Conservation (phyloP, 1,140 invertebrate genomes). For the Probaryconus sp. region DNA sequence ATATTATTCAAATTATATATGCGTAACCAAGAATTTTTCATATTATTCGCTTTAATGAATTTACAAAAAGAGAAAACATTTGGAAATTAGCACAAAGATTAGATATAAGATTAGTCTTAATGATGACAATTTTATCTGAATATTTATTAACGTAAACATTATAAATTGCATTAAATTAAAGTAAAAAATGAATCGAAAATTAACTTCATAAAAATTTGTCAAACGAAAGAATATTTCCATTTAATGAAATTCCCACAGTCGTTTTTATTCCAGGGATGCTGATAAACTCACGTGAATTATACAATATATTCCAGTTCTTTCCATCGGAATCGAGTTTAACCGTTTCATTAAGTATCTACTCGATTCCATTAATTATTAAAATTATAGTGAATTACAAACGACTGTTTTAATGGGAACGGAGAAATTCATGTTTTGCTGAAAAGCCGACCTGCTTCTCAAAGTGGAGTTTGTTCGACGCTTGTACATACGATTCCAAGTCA, state of each 20-base stretch:
- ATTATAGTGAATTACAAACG: constrained; percentile 5
- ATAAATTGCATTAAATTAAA: too few relatives aligned
- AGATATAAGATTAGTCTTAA: too few relatives aligned
- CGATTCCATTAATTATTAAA: constrained; percentile 25
- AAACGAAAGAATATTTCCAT: too few relatives aligned
- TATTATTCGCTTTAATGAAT: too few relatives aligned
- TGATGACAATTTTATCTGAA: too few relatives aligned
- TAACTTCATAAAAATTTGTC: too few relatives aligned
- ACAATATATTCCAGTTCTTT: neutral
- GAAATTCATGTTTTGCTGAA: constrained; percentile 7
- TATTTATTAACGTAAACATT: too few relatives aligned
- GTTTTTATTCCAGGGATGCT: constrained; percentile 14
- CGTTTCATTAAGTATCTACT: neutral
- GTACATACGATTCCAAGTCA: constrained; percentile 12
- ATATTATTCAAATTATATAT: too few relatives aligned
- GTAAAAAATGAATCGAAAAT: constrained; percentile 27
- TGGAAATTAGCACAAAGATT: too few relatives aligned
- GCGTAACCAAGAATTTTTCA: too few relatives aligned
- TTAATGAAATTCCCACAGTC: constrained; percentile 13
- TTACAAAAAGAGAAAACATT: too few relatives aligned
- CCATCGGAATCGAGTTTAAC: constrained; percentile 2
- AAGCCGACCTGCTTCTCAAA: neutral
- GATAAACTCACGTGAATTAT: constrained; percentile 10
- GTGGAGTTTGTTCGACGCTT: constrained; percentile 1
- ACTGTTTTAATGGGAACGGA: neutral